Conservation (phyloP, 2,888 invertebrate species). For the Drosophila monieri region DNA sequence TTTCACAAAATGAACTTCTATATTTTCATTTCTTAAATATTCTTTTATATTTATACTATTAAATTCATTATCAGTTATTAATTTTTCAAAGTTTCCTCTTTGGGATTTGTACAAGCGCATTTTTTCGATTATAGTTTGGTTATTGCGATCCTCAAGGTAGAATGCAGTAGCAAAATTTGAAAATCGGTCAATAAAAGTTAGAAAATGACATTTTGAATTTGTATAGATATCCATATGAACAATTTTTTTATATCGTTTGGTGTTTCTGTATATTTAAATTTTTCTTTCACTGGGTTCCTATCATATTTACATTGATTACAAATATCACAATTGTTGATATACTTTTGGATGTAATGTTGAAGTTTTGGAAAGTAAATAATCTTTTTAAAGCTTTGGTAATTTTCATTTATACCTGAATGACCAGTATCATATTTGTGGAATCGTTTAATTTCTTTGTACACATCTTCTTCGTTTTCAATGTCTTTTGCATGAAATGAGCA, state of each 20-base stretch:
- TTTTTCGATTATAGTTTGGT: slow-evolving; percentile 44
- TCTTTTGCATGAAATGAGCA: slow-evolving; percentile 36
- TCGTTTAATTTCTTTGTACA: slow-evolving; percentile 8
- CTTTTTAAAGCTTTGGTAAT: slow-evolving; percentile 34
- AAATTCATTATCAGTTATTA: too few relatives aligned
- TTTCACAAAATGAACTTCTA: too few relatives aligned
- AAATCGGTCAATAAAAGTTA: slow-evolving; percentile 30
- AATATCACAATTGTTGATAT: slow-evolving; percentile 44
- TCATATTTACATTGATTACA: slow-evolving; percentile 44
- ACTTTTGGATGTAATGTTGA: slow-evolving; percentile 35
- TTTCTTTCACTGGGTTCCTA: slow-evolving; percentile 41
- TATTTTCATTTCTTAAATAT: too few relatives aligned
- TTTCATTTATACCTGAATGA: slow-evolving; percentile 39
- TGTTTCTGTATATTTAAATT: slow-evolving; percentile 36
- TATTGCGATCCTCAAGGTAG: slow-evolving; percentile 42
- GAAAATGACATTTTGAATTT: slow-evolving; percentile 39
- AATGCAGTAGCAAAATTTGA: slow-evolving; percentile 38
- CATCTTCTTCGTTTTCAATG: background rate
- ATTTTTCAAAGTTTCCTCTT: too few relatives aligned
- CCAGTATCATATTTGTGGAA: slow-evolving; percentile 39
- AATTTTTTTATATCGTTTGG: slow-evolving; percentile 29
- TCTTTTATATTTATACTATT: too few relatives aligned
- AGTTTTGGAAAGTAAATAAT: slow-evolving; percentile 44
- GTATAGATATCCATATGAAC: slow-evolving; percentile 9
- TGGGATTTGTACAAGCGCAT: too few relatives aligned